phyloP scores from a whole-genome alignment of 2,888 invertebrate genomes.

The Cheilosia vulpina region DNA sequence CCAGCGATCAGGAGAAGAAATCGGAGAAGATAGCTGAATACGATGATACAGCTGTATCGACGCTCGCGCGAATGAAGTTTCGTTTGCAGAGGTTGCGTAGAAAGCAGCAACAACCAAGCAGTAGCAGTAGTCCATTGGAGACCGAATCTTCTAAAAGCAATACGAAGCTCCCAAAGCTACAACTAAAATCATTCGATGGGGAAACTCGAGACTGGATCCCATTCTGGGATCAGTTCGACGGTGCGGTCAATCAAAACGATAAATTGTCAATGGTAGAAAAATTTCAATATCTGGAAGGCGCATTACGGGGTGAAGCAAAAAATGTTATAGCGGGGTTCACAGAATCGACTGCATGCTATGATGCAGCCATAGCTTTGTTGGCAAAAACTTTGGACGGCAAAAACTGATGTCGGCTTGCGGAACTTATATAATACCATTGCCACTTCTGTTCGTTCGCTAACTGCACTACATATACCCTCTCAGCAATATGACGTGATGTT shows the following conservation, averaged over 20 bases:
- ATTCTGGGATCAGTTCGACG: constrained; percentile 9
- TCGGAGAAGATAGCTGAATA: not conserved
- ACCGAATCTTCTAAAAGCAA: too few species aligned
- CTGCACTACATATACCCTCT: constrained; percentile 28
- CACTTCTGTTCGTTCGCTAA: constrained; percentile 18
- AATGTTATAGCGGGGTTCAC: constrained; percentile 28
- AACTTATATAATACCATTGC: constrained; percentile 41
- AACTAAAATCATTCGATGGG: too few species aligned
- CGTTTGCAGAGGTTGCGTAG: not conserved
- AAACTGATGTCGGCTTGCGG: too few species aligned
- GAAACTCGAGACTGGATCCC: not conserved
- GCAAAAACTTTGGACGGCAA: too few species aligned
- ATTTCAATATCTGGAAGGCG: constrained; percentile 39
- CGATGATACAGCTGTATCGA: not conserved
- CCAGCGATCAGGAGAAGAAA: not conserved
- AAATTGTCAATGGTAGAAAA: constrained; percentile 29
- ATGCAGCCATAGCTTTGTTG: too few species aligned
- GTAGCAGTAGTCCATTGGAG: not conserved
- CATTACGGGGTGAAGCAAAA: constrained; percentile 18
- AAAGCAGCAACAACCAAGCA: not conserved
- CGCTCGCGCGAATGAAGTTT: not conserved
- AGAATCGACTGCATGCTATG: constrained; percentile 33
- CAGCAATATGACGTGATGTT: constrained; percentile 38
- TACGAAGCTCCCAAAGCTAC: too few species aligned
- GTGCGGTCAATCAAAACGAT: constrained; percentile 34